Evolutionary conservation across 2,888 invertebrate species (phyloP), one percentile per base, ranked within the genome.

Genomic region (Salpingus planirostris): DNA sequence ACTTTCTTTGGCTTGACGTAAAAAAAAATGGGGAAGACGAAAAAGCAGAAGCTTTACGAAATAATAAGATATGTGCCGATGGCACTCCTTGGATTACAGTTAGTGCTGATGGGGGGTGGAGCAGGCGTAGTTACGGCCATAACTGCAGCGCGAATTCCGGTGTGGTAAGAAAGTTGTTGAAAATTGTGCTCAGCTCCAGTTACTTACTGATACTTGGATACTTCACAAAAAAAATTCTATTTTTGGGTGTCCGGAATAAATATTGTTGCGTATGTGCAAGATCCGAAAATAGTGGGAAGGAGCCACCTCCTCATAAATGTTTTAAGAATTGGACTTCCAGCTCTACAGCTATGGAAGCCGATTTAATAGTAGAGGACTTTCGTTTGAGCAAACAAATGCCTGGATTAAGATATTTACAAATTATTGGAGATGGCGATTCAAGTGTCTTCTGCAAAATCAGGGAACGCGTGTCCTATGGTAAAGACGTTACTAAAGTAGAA

Each of bases 341-440:
- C 3, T 32, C 32, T 7, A 15, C 31, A 13, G 33, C 24, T 7
- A 41, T 44, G 39, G 45, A 44, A 25, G 11, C 27, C 6, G 40
- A 31, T 24, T 37, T 25, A 10, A 32, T 35, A 2, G 40, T 28
- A 3, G 42, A 42, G 33, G 42, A 42, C n/a, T 46, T 46, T 27
- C 15, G 27, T 7, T 26, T 15, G n/a, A 40, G 35, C 25, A 11
- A 35, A 3, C 31, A 31, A 21, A 37, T 36, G 37, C 33, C 42
- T 28, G 38, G 40, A 10, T 3, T 38, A 8, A 31, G 21, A 18
- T 44, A 43, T 24, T 26, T 15, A 8, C 29, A 33, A 30, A 15
- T 45, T 10, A 37, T 44, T 27, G 41, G 29, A 7, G 44, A 46
- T 29, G 42, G 42, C 5, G 45, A 45, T 11, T 29, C 30, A 1